These are phyloP conservation scores for Momotus momota DNA, from an alignment of 2,797 vertebrate genomes.

Conservation along the genomic window DNA sequence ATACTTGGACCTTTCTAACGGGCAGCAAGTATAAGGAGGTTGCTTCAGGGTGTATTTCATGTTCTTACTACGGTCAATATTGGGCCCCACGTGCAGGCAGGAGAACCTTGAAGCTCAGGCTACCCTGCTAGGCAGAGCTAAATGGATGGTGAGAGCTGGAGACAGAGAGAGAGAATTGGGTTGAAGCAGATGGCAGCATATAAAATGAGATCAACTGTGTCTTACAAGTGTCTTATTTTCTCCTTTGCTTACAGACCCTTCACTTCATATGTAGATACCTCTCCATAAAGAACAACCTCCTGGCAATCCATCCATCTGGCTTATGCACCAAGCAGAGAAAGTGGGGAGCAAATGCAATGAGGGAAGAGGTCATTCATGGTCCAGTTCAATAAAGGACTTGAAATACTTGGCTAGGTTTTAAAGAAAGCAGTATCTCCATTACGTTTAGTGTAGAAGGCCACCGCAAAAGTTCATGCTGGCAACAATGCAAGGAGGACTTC, in stretches of 20 bases:
- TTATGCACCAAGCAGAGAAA: not conserved
- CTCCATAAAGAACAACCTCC: not conserved
- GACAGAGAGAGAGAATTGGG: not conserved
- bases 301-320: not conserved
- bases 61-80: not conserved
- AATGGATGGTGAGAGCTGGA: not conserved
- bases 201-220: not conserved
- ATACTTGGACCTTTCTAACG: not conserved
- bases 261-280: not conserved
- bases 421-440: not conserved
- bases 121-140: not conserved
- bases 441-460: not conserved
- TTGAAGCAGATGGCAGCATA: not conserved
- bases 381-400: not conserved
- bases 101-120: not conserved
- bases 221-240: constrained; percentile 3
- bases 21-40: not conserved
- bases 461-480: not conserved
- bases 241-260: not conserved
- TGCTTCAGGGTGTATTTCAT: not conserved
- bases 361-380: not conserved
- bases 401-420: not conserved
- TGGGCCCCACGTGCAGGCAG: not conserved
- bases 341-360: not conserved
- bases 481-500: not conserved